phyloP scores from a whole-genome alignment of 2,888 invertebrate genomes.

The Reticulitermes lucifugus region DNA sequence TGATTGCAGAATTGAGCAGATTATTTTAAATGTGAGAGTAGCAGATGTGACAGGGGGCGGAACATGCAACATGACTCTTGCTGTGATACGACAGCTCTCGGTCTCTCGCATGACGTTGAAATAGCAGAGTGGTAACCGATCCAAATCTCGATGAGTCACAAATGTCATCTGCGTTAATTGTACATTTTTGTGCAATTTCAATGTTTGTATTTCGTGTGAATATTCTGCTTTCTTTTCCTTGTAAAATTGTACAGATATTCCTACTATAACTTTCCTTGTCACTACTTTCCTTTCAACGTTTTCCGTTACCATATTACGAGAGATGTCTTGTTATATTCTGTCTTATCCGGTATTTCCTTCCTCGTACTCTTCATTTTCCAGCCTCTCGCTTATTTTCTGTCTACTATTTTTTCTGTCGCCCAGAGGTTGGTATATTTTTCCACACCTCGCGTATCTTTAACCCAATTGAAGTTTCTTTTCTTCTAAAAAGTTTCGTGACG shows the following conservation, averaged over 20 bases:
- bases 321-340: not conserved
- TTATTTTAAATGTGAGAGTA: no score
- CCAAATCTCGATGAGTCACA: no score
- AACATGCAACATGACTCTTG: no score
- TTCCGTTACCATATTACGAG: not conserved
- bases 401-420: constrained; percentile 1
- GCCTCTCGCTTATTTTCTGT: not conserved
- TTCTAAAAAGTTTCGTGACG: not conserved
- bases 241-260: not conserved
- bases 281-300: not conserved
- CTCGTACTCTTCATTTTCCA: not conserved
- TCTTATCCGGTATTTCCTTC: constrained; percentile 8
- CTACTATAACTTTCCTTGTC: not conserved
- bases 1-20: no score
- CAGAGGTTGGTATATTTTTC: not conserved
- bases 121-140: no score
- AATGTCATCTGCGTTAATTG: no score
- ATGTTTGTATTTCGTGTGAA: no score
- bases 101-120: no score
- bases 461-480: constrained; percentile 21
- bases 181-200: no score
- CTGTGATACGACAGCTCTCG: no score
- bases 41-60: no score
- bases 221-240: no score
- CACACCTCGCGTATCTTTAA: constrained; percentile 1